A percentile compares a stretch with the other conserved stretches of the same genome.
Evolutionary conservation across 2,888 invertebrate species (phyloP).

Genomic region (Cinara cedri): DNA sequence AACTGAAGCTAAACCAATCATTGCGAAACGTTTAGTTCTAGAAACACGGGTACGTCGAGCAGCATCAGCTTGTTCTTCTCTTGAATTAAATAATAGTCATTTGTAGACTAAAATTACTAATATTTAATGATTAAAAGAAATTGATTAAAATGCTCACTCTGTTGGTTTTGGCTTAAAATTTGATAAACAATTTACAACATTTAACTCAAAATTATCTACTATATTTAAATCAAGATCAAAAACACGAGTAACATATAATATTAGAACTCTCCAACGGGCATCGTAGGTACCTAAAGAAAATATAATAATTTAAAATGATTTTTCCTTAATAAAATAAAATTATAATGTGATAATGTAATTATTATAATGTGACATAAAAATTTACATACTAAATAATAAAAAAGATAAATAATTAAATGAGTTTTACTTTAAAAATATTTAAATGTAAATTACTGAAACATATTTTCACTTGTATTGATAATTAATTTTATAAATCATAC

Average conservation of each 20-base stretch:
- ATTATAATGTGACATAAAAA: too few species aligned
- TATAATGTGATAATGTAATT: too few species aligned
- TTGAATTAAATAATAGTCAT: conserved; percentile 59
- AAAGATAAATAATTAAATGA: too few species aligned
- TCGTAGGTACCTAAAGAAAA: conserved; percentile 68
- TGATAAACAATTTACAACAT: conserved; percentile 66
- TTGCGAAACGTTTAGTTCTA: conserved; percentile 69
- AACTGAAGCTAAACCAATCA: conserved; percentile 71
- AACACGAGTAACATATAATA: conserved; percentile 67
- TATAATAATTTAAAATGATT: conserved; percentile 59
- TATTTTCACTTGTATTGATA: too few species aligned
- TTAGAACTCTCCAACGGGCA: conserved; percentile 68
- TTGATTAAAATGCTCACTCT: conserved; percentile 63
- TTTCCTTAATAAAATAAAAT: too few species aligned
- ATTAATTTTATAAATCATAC: too few species aligned
- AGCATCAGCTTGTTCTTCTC: conserved; percentile 66
- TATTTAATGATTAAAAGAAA: conserved; percentile 2
- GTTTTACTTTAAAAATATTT: too few species aligned
- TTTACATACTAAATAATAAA: too few species aligned
- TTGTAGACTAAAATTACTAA: background rate
- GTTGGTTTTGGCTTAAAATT: conserved; percentile 62
- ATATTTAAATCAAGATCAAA: conserved; percentile 66
- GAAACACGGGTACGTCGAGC: conserved; percentile 65
- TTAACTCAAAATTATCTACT: conserved; percentile 69
- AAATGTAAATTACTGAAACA: too few species aligned